These are phyloP conservation scores for Phorcus lineatus DNA, from an alignment of 2,888 invertebrate genomes.

Conservation along the genomic window DNA sequence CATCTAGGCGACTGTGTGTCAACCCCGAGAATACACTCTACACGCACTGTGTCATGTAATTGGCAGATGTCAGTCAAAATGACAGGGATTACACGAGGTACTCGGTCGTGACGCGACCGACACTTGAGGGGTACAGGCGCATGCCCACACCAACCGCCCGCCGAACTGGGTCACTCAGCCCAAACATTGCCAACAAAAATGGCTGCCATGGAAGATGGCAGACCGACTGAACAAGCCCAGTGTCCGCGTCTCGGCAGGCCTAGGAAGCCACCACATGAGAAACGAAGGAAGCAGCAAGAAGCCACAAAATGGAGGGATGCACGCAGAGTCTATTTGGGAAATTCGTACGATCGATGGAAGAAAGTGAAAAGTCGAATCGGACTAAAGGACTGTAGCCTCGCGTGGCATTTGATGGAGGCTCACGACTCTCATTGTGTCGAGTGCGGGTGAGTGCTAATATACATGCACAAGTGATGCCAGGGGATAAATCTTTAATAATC, in stretches of 20 bases:
- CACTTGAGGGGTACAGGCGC: constrained; percentile 17
- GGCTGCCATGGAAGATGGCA: constrained; percentile 40
- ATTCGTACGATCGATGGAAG: constrained; percentile 48
- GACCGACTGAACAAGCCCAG: constrained; percentile 17
- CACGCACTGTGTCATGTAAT: background rate
- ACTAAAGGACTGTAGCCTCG: constrained; percentile 48
- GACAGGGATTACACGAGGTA: background rate
- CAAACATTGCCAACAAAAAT: constrained; percentile 36
- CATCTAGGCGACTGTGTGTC: no score
- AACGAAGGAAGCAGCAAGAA: constrained; percentile 40
- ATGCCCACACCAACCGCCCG: constrained; percentile 4
- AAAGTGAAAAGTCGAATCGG: constrained; percentile 41
- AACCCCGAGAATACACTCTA: no score
- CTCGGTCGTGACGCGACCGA: constrained; percentile 14
- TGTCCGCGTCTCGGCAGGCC: constrained; percentile 36
- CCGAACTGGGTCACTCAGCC: constrained; percentile 10
- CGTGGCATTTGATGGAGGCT: constrained; percentile 55
- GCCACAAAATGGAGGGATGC: constrained; percentile 45
- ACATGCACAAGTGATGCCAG: background rate
- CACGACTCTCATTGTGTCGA: constrained; percentile 44
- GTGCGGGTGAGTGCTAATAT: constrained; percentile 40
- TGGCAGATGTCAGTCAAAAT: constrained; percentile 20
- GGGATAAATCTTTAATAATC: no score
- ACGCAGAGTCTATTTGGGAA: constrained; percentile 43
- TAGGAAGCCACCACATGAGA: constrained; percentile 40